Percentiles rank a stretch among this genome's conserved stretches.
phyloP scores from a whole-genome alignment of 2,888 invertebrate genomes.

The Clitarchus hookeri region DNA sequence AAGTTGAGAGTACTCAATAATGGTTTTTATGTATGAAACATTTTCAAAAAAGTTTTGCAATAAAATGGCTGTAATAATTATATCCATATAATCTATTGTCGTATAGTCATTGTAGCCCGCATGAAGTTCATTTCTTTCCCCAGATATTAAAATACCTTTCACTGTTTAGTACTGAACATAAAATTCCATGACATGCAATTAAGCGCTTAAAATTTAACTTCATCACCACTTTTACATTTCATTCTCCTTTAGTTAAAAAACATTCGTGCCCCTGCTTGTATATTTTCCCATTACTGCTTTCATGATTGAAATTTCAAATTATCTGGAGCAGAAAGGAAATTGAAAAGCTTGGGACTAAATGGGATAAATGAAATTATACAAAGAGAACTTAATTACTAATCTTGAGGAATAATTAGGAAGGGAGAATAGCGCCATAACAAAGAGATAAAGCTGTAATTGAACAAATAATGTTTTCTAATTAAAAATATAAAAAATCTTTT shows the following conservation, averaged over 20 bases:
- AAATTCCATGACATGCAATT: not conserved
- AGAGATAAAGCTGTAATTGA: not conserved
- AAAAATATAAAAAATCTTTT: not conserved
- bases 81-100: not conserved
- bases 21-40: not conserved
- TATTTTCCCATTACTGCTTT: not conserved
- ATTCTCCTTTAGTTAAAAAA: constrained; percentile 2
- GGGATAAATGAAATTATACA: constrained; percentile 9
- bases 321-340: constrained; percentile 14
- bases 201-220: not conserved
- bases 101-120: not conserved
- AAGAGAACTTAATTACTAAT: constrained; percentile 8
- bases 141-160: not conserved
- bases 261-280: not conserved
- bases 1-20: no score
- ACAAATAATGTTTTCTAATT: constrained; percentile 8
- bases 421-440: not conserved
- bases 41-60: not conserved
- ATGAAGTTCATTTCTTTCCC: not conserved
- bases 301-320: constrained; percentile 14
- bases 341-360: not conserved
- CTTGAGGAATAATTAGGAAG: not conserved
- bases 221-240: not conserved
- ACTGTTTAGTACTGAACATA: not conserved
- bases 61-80: not conserved